Evolutionary conservation across 1,140 invertebrate genomes (phyloP), one percentile per base, ranked within the genome.

Genomic region (Atta cephalotes): DNA sequence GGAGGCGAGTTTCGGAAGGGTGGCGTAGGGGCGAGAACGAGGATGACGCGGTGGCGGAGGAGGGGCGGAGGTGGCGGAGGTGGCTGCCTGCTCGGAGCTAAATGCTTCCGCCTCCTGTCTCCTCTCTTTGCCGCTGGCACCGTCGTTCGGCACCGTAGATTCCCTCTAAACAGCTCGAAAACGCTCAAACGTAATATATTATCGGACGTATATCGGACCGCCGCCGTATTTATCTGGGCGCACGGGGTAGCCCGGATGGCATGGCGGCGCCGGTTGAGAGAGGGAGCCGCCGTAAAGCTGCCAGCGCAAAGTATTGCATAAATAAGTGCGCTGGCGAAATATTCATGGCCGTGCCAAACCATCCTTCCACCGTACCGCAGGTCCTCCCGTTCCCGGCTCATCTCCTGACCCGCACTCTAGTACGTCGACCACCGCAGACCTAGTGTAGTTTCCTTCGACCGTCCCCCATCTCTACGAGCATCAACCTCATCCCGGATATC

Each of bases 281-380:
- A 90, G 89, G 66, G 86, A 92, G 85, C 86, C 86, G 91, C 91
- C 93, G 94, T 94, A 95, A 95, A 94, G 92, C 94, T 95, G 94
- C 94, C 94, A 94, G 93, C 93, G 93, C 94, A 95, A 95, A 95
- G 94, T 95, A 95, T 95, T 95, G 94, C 94, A 95, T 95, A 95
- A 95, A 95, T 95, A 95, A 95, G 94, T 94, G 93, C 92, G 92
- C 91, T 92, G 92, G 94, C 94, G 94, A 95, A 95, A 95, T 95
- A 95, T 95, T 95, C 94, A 95, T 95, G 94, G 94, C 94, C 91
- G 88, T 92, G 89, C 92, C 93, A 92, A 92, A 93, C 92, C 92
- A 90, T 93, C 92, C 92, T 91, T 93, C 90, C 88, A 89, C 86
- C 80, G 85, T 88, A 87, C 90, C 89, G 74, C 86, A 87, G 21